Evolutionary conservation across 2,888 invertebrate genomes (phyloP), one percentile per base, ranked within the genome.

Genomic region (Suillia variegata): DNA sequence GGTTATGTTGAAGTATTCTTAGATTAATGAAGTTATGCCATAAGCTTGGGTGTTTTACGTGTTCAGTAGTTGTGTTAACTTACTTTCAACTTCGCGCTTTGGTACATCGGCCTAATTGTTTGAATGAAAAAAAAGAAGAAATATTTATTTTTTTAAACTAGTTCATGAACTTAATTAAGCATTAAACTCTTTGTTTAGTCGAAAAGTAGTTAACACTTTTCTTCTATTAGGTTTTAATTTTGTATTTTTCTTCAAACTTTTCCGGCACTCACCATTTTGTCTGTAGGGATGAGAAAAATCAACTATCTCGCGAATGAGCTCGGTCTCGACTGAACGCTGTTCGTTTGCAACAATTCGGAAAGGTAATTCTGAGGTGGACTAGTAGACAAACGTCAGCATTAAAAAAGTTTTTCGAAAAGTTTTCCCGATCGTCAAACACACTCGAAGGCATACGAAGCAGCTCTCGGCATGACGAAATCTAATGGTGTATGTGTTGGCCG

Each of bases 11-110:
- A 61, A 54, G 54, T n/a, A 47, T 65, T 67, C 69, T 70, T 62
- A 73, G 71, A 74, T 75, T 75, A 71, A 22, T 53, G 42, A 24
- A 42, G 18, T 31, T 24, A 49, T 21, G 26, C 13, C n/a, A 49
- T n/a, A n/a, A n/a, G n/a, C n/a, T n/a, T n/a, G n/a, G n/a, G n/a
- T n/a, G n/a, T 21, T 24, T 12, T 22, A 4, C 13, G n/a, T 58
- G 42, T 59, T 45, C 38, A 42, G 13, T 18, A 26, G 62, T 61
- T 51, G 69, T 56, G n/a, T 67, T 33, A 85, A 92, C 93, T 93
- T 86, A 93, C 93, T 92, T 87, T 93, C 93, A 84, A 93, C 83
- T 84, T 93, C 93, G 86, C 89, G 90, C 85, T 90, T 89, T 85
- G 89, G 89, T 83, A 93, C 88, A 86, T 93, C 80, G 78, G 91